phyloP scores from a whole-genome alignment of 1,140 invertebrate species.

The Drosophila novamexicana region DNA sequence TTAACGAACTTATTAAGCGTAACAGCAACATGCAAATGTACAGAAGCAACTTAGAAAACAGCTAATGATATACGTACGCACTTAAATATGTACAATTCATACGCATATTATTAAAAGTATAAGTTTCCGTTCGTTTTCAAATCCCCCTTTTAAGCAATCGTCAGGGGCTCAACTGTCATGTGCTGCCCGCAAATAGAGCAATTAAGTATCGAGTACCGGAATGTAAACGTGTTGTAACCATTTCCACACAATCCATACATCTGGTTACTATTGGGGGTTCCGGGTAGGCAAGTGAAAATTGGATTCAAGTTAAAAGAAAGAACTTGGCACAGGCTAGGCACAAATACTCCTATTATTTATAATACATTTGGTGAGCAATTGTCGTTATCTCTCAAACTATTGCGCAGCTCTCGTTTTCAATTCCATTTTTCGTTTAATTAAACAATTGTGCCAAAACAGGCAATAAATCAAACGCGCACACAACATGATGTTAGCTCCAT shows the following conservation, averaged over 20 bases:
- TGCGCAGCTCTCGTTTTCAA: background rate
- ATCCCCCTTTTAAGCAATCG: background rate
- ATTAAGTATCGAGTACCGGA: conserved; percentile 7
- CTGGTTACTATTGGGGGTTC: too few species aligned
- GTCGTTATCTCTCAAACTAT: background rate
- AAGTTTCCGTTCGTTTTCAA: background rate
- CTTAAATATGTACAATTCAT: conserved; percentile 1
- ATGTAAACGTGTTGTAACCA: background rate
- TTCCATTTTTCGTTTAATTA: conserved; percentile 20
- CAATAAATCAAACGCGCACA: conserved; percentile 23
- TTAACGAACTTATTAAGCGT: conserved; percentile 79
- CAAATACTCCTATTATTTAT: too few species aligned
- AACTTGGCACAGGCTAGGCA: too few species aligned
- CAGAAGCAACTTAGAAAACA: conserved; percentile 22
- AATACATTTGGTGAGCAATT: too few species aligned
- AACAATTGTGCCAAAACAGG: conserved; percentile 8
- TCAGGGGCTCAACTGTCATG: background rate
- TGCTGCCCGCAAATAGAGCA: conserved; percentile 29
- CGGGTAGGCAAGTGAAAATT: too few species aligned
- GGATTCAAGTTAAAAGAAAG: too few species aligned
- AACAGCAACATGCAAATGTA: conserved; percentile 33
- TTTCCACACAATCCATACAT: too few species aligned
- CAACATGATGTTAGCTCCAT: conserved; percentile 10
- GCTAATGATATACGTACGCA: background rate
- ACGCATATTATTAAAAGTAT: conserved; percentile 2